Base-by-base conservation (phyloP, 2,888 invertebrate species). In the Thymelicus lineola region DNA sequence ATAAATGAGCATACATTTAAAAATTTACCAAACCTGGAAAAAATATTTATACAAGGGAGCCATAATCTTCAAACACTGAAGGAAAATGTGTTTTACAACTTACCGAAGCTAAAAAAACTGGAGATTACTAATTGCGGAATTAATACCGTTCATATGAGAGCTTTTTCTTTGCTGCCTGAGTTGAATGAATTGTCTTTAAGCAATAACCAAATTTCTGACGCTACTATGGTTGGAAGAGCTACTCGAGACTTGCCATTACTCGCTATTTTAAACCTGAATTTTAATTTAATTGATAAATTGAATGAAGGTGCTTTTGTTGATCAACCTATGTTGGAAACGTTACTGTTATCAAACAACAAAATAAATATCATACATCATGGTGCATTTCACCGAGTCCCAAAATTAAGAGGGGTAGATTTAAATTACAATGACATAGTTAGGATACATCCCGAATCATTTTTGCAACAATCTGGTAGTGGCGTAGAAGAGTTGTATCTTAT, bases 371-470 rank as follows among this genome's bases (percentile, higher is more conserved):
- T 98, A 65, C 95, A 96, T 73, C 96, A 97, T 79, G 97, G 97
- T 0, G 96, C 98, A 2, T 97, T 98, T 81, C 96, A 97, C 78
- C 94, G 97, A 76, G 95, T 97, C 1, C 97, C 97, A 0, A 95
- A 95, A 73, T 85, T 98, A 71, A 95, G 96, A 78, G 94, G 95
- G 15, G 94, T 98, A 14, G 96, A 97, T 84, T 89, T 98, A 73
- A 97, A 97, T 82, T 95, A 96, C 76, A 98, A 98, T 83, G 93
- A 95, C 66, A 95, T 98, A 59, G 94, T 95, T 65, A 95, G 96
- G 78, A 95, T 98, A 64, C 97, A 97, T 77, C 96, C 97, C 0
- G 97, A 97, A 84, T 97, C 97, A 69, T 97, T 98, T 86, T 87
- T 97, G 15, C 97, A 96, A 80, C 95, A 96, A 72, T 96, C 96